Base-by-base conservation (phyloP, 2,797 vertebrate species). In the Halcyon badia region DNA sequence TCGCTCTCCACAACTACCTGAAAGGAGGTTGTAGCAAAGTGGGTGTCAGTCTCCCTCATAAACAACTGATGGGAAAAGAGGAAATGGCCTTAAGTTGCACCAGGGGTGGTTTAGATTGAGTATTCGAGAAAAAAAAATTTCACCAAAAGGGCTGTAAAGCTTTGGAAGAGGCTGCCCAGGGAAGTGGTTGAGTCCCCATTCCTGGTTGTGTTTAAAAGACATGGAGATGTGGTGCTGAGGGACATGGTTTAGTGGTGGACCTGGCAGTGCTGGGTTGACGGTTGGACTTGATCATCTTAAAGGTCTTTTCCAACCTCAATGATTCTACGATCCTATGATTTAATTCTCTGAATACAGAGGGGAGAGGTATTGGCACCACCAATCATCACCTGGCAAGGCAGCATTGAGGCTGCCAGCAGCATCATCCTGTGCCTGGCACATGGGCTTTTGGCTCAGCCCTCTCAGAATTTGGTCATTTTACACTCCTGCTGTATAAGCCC, bases 371-470 rank as follows among this genome's bases (percentile, higher is more conserved):
- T 8, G 24, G 37, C 6, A 19, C 28, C 30, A 2, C 46, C 1
- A 6, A 10, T 10, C 19, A 17, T 44, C n/a, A 30, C 6, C 30
- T 7, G 7, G 44, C 0, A 3, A 30, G 70, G 57, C 30, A 8
- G n/a, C 64, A 17, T 35, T 3, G 2, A n/a, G 26, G 68, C 31
- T 30, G 56, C 2, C 58, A 10, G 58, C 5, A 3, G 26, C 2
- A 8, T 3, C 28, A 0, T 6, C 8, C 31, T 2, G 5, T 4
- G 10, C 24, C 24, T 9, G 26, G 19, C 35, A 3, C 25, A 2
- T 0, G 1, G 28, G 11, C 0, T 26, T 69, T 39, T 5, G 11
- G 20, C 11, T 42, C 3, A 0, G 20, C 52, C 5, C 1, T 2
- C 25, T 15, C 11, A 2, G 35, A 14, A 9, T 14, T 41, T 1